Base-by-base conservation (phyloP, 2,113 vertebrate genomes). In the Callipepla californica region DNA sequence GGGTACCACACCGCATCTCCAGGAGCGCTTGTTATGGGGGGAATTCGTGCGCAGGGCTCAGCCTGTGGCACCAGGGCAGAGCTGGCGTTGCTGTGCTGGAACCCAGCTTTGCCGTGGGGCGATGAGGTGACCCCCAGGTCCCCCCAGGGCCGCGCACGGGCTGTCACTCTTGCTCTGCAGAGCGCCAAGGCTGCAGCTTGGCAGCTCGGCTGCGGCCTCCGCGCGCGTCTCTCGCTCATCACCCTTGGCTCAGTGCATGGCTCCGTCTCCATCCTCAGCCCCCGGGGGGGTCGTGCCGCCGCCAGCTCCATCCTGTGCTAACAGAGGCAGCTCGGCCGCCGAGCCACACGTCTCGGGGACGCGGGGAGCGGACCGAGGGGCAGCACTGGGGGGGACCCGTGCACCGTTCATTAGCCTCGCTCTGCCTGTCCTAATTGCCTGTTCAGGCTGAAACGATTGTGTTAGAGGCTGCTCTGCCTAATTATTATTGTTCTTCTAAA, bases 351-450 rank as follows among this genome's bases (percentile, higher is more conserved):
- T 75, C 88, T 73, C 11, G 21, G 80, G 78, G 62, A 18, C 18
- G 58, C 5, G 44, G 58, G 67, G 76, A 51, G 66, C 1, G 78
- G 68, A 47, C 2, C 18, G 83, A 65, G 76, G 68, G 91, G 48
- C 74, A 70, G 72, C 78, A 44, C 76, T 61, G 13, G 44, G 58
- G 80, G 36, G 70, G 80, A 51, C 80, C 68, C 25, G 73, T 95
- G 95, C 95, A 93, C 93, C 85, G 47, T 91, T 97, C 95, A 96
- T 97, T 97, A 97, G 93, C 96, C 93, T 96, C 85, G 40, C 94
- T 90, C 95, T 72, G 96, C 92, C 96, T 97, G 97, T 92, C 96
- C 97, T 97, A 97, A 97, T 97, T 97, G 96, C 93, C 92, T 95
- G 96, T 20, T 97, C 93, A 96, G 94, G 97, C 97, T 97, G 96